Percentiles rank a stretch among this genome's conserved stretches.
These are phyloP conservation scores for Agrotis puta DNA, from an alignment of 2,888 invertebrate species.

Conservation along the genomic window DNA sequence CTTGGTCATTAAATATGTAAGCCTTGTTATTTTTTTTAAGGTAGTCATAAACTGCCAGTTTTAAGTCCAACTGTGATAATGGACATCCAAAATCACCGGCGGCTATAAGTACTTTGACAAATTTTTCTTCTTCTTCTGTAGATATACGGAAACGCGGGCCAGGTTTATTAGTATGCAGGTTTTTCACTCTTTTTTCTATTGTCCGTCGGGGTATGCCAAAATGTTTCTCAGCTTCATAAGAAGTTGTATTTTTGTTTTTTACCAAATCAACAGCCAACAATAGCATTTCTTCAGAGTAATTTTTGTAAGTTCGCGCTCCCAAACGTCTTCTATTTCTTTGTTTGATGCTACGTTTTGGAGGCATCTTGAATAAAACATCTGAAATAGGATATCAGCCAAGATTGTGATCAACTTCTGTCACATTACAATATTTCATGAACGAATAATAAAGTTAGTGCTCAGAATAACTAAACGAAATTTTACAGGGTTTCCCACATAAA, in stretches of 20 bases:
- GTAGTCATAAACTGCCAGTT: too few species aligned
- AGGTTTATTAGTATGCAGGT: slow-evolving; percentile 13
- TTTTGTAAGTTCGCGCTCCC: slow-evolving; percentile 5
- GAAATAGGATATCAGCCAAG: neutral
- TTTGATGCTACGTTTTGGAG: slow-evolving; percentile 5
- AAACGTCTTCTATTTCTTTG: slow-evolving; percentile 1
- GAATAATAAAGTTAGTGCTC: neutral
- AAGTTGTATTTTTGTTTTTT: neutral
- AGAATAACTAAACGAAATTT: neutral
- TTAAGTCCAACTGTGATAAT: slow-evolving; percentile 15
- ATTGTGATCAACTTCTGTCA: neutral
- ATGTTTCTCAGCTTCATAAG: slow-evolving; percentile 23
- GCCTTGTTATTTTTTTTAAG: too few species aligned
- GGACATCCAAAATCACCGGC: slow-evolving; percentile 22
- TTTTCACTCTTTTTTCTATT: slow-evolving; percentile 20
- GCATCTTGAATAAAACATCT: slow-evolving; percentile 11
- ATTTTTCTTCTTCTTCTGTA: slow-evolving; percentile 18
- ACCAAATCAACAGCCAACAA: neutral
- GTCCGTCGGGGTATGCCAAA: slow-evolving; percentile 24
- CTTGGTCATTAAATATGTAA: slow-evolving; percentile 11
- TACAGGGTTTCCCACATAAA: neutral
- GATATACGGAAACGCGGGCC: slow-evolving; percentile 13
- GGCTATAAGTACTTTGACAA: slow-evolving; percentile 16
- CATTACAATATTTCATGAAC: neutral
- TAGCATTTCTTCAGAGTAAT: neutral